Percentiles rank a stretch among this genome's conserved stretches.
Conservation (phyloP, 2,797 vertebrate genomes). For the Eulemur albifrons region DNA sequence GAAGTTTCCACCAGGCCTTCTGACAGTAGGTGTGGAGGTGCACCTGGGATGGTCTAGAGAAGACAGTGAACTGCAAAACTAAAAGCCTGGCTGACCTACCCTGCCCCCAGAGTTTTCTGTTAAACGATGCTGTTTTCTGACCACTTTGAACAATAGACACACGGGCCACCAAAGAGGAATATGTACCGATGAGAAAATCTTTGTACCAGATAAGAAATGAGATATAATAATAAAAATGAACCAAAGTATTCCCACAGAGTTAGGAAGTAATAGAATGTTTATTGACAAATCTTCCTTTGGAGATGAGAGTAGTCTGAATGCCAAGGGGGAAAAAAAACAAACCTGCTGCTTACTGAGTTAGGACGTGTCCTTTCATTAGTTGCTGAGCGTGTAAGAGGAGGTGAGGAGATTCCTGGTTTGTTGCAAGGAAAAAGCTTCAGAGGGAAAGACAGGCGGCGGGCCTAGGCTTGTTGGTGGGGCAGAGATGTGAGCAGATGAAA, state of each 20-base stretch:
- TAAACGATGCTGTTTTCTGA: slow-evolving; percentile 52
- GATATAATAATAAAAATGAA: slow-evolving; percentile 56
- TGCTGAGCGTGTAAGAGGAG: background rate
- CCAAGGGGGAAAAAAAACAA: background rate
- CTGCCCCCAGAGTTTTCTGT: slow-evolving; percentile 4
- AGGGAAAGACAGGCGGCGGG: slow-evolving; percentile 13
- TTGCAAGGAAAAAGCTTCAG: background rate
- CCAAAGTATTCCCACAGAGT: slow-evolving; percentile 46
- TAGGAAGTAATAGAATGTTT: slow-evolving; percentile 75
- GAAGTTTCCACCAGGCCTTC: background rate
- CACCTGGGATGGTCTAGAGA: background rate
- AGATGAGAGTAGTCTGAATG: slow-evolving; percentile 56
- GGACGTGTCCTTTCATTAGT: background rate
- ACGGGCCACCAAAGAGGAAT: slow-evolving; percentile 61
- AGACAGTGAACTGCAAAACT: slow-evolving; percentile 49
- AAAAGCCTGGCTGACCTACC: background rate
- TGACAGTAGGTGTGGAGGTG: background rate
- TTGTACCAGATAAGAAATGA: slow-evolving; percentile 53
- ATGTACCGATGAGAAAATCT: slow-evolving; percentile 58
- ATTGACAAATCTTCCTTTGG: slow-evolving; percentile 52
- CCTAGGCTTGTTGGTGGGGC: slow-evolving; percentile 7
- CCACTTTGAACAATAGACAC: slow-evolving; percentile 56
- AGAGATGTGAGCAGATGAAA: slow-evolving; percentile 15
- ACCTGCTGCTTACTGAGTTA: background rate
- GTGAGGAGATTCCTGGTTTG: slow-evolving; percentile 10